phyloP scores from a whole-genome alignment of 2,888 invertebrate genomes.

The Keiferia lycopersicella region DNA sequence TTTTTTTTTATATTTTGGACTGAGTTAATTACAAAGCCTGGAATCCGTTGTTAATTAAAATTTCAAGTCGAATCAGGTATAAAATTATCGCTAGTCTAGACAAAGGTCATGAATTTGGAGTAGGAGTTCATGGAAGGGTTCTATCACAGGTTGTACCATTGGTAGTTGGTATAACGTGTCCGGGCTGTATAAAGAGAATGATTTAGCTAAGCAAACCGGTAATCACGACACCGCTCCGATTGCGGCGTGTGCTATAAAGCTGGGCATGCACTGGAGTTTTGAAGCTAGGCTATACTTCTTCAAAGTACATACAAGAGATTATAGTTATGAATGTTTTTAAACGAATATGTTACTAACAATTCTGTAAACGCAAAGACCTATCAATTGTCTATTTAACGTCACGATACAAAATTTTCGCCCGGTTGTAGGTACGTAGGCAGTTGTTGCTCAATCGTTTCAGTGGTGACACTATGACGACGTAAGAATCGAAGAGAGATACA shows the following conservation, averaged over 20 bases:
- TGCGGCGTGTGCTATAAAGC: not conserved
- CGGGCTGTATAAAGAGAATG: slow-evolving; percentile 65
- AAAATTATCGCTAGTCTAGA: not conserved
- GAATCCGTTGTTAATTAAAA: not conserved
- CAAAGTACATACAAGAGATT: not conserved
- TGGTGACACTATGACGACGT: not conserved
- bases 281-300: not conserved
- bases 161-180: not conserved
- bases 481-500: not conserved
- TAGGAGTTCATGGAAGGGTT: not conserved
- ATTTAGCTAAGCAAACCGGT: slow-evolving; percentile 62
- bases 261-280: not conserved
- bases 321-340: not conserved
- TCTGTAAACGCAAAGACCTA: too few species aligned
- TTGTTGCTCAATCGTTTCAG: not conserved
- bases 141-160: not conserved
- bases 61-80: not conserved
- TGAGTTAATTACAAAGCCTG: not conserved
- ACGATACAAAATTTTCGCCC: too few species aligned
- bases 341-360: too few species aligned
- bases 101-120: slow-evolving; percentile 14
- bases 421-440: too few species aligned
- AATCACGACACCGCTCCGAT: slow-evolving; percentile 52
- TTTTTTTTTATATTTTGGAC: not conserved
- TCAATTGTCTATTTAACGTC: too few species aligned